Evolutionary conservation across 2,888 invertebrate genomes (phyloP), one percentile per base, ranked within the genome.

Genomic region (Zygogramma bicolorata): DNA sequence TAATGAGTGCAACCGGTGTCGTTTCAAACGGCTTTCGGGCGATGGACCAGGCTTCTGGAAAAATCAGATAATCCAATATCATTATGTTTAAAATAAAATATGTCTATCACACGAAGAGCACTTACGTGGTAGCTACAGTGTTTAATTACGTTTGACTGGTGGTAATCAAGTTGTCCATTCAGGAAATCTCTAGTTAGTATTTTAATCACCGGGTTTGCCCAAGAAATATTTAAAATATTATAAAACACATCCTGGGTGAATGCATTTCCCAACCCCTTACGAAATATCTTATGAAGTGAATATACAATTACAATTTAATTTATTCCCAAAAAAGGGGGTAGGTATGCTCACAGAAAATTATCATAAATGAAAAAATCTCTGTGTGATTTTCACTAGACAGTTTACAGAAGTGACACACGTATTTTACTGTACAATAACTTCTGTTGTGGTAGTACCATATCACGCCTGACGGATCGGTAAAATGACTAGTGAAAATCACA

Each of bases 81-180:
- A 72, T 75, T 72, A 75, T 68, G 60, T 58, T 68, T 63, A 72
- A 73, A 75, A 73, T 69, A 59, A 72, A 72, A 49, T n/a, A n/a
- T 46, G 71, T 71, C 75, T 72, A 68, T 75, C 68, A 66, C 46
- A 22, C 38, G 62, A 57, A 46, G 40, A 53, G 73, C 61, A 57
- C 72, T 68, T 68, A 71, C 8, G 46, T 46, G 68, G 75, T 69
- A 67, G 67, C 66, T 68, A 65, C 70, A 70, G 62, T 73, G 65
- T 73, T 74, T 79, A 79, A 79, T 79, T 77, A 77, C 68, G 72
- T 70, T 71, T 68, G 69, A 70, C 75, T 69, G 67, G 74, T 75
- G 69, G 75, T 76, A 78, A 78, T 79, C 74, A 78, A 77, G 74
- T 72, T 79, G 79, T 79, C 79, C 74, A 74, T 73, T 74, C 67